phyloP scores from a whole-genome alignment of 2,113 vertebrate species.

The Scophthalmus maximus region DNA sequence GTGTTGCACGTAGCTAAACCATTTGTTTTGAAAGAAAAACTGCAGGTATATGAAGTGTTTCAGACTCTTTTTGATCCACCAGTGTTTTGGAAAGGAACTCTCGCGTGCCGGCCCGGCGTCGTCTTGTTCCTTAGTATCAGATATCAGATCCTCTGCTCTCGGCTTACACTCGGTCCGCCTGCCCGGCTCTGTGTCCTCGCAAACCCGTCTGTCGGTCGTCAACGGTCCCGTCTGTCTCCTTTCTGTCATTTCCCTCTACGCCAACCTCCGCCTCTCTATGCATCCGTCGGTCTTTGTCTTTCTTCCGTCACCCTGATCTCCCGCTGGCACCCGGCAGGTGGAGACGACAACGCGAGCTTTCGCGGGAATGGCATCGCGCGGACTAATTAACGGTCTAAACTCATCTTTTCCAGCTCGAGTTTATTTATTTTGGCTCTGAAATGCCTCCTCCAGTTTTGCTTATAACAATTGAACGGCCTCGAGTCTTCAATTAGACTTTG shows the following conservation, averaged over 20 bases:
- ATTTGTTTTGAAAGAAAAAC: no score
- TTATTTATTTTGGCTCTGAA: neutral
- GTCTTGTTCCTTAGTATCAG: constrained; percentile 75
- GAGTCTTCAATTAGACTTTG: neutral
- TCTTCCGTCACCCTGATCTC: neutral
- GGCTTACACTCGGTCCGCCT: constrained; percentile 58
- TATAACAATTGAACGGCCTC: neutral
- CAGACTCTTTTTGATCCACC: constrained; percentile 1
- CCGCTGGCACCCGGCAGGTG: constrained; percentile 14
- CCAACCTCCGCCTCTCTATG: neutral
- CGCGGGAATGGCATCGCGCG: neutral
- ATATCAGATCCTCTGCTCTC: constrained; percentile 76
- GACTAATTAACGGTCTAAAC: constrained; percentile 12
- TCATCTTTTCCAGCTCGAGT: neutral
- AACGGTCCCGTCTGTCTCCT: neutral
- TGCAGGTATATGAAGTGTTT: neutral
- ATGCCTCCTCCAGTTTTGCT: neutral
- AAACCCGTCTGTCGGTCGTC: constrained; percentile 12
- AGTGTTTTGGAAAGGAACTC: constrained; percentile 10
- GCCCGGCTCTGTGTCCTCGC: constrained; percentile 12
- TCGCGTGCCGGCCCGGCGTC: constrained; percentile 43
- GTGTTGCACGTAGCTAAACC: no score
- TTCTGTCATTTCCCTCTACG: constrained; percentile 1
- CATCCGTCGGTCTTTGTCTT: neutral
- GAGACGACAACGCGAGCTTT: neutral